phyloP scores from a whole-genome alignment of 2,797 vertebrate genomes.

The Oreochromis grahami region DNA sequence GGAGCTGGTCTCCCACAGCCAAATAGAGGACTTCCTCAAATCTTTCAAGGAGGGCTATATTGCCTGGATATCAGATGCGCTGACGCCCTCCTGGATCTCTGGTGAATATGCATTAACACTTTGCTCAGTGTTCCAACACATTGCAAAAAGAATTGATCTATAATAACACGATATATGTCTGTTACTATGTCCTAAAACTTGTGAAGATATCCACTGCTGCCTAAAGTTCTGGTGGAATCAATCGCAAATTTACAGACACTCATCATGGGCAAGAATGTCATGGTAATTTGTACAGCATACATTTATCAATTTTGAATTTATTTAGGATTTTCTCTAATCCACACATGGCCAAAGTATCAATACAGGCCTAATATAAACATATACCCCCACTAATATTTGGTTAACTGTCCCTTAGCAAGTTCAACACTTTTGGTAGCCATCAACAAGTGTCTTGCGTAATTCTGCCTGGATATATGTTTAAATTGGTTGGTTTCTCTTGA shows the following conservation, averaged over 20 bases:
- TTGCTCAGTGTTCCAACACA: background rate
- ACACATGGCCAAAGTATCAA: background rate
- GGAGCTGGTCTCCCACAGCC: conserved; percentile 67
- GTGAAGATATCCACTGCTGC: background rate
- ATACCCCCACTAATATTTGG: background rate
- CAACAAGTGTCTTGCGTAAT: background rate
- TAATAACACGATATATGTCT: background rate
- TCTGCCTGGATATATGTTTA: background rate
- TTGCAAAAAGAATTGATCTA: background rate
- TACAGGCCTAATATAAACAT: background rate
- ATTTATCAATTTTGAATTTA: background rate
- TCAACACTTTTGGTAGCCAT: background rate
- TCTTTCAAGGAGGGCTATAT: conserved; percentile 72
- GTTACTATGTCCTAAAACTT: background rate
- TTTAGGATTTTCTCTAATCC: background rate
- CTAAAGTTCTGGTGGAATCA: background rate
- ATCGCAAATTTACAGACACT: background rate
- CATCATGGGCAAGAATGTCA: rapidly evolving
- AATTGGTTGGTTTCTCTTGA: background rate
- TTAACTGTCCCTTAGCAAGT: background rate
- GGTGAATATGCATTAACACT: conserved; percentile 46
- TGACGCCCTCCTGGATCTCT: conserved; percentile 78
- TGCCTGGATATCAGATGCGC: conserved; percentile 70
- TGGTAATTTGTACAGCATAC: background rate
- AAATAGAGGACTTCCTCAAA: conserved; percentile 65